A percentile compares a stretch with the other conserved stretches of the same genome.
Evolutionary conservation across 2,113 vertebrate species (phyloP).

Genomic region (Mandrillus leucophaeus): DNA sequence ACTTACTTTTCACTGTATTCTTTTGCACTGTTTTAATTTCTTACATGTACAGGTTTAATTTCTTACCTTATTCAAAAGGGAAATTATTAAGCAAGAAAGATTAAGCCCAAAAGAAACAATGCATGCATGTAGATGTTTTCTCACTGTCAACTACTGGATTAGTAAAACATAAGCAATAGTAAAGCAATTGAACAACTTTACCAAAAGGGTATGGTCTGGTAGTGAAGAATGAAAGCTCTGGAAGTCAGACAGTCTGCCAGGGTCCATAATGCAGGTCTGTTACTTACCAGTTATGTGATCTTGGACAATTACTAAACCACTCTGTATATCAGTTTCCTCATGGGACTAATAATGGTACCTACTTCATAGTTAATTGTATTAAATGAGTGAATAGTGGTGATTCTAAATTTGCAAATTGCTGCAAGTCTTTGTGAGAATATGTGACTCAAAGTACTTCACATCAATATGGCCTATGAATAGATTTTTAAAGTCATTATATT

Average conservation of each 20-base stretch:
- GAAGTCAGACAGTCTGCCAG: neutral
- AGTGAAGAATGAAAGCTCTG: neutral
- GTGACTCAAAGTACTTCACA: neutral
- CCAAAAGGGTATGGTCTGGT: neutral
- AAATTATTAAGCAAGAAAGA: slow-evolving; percentile 1
- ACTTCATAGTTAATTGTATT: neutral
- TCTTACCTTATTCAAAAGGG: neutral
- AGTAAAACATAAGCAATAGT: neutral
- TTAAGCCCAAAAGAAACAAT: neutral
- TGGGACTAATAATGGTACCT: neutral
- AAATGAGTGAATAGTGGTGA: neutral
- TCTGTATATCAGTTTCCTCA: neutral
- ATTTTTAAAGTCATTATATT: neutral
- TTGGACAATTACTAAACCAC: neutral
- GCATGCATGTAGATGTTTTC: neutral
- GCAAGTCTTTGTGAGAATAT: neutral
- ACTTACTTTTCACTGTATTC: neutral
- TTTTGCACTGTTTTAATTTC: neutral
- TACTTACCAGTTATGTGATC: neutral
- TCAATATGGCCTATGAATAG: neutral
- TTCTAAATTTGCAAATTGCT: slow-evolving; percentile 37
- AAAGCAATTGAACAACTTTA: neutral
- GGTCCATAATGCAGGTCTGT: neutral
- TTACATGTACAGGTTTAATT: neutral
- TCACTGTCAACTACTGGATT: neutral